Base-by-base conservation (phyloP, 2,888 invertebrate species). In the Apotomis capreana region DNA sequence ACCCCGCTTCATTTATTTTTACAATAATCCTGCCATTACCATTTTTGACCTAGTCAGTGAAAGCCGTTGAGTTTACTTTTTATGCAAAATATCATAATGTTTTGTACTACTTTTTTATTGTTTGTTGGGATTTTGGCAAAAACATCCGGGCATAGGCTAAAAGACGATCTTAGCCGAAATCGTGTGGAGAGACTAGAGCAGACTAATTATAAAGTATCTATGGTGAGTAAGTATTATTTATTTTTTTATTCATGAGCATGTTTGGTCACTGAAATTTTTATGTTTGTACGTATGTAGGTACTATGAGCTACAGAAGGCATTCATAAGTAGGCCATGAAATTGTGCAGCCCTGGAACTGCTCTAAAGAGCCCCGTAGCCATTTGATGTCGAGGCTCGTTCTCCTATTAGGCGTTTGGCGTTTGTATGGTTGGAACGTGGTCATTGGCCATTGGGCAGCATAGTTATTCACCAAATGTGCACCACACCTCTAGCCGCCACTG, bases 191-290 rank as follows among this genome's bases (percentile, higher is more conserved):
- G 9, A 12, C 49, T 59, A 13, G 37, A 61, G 44, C 36, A 40
- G 40, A 40, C 69, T 55, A 79, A 73, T 73, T 87, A 86, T 75
- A 86, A 83, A 76, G 84, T 90, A 76, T 89, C 89, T 36, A 88
- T 89, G 89, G 90, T 89, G 77, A 86, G 89, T 83, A 46, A 6
- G 3, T 8, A 8, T 44, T 49, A 49, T 3, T 6, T 49, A 6
- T 6, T 49, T 46, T 5, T 3, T 40, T 40, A 40, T 40, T 40
- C 40, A 5, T 40, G 6, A 40, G 40, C 40, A 26, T 26, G 2
- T 26, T 26, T 26, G 1, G 26, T 26, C 26, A 26, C 26, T 26
- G 26, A 26, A 26, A 0, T 26, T 26, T 26, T 26, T 0, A 26
- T 26, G 26, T 26, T 26, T 26, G 26, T 26, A 26, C 26, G 26